Evolutionary conservation across 2,888 invertebrate genomes (phyloP).

Genomic region (Melanotus villosus): DNA sequence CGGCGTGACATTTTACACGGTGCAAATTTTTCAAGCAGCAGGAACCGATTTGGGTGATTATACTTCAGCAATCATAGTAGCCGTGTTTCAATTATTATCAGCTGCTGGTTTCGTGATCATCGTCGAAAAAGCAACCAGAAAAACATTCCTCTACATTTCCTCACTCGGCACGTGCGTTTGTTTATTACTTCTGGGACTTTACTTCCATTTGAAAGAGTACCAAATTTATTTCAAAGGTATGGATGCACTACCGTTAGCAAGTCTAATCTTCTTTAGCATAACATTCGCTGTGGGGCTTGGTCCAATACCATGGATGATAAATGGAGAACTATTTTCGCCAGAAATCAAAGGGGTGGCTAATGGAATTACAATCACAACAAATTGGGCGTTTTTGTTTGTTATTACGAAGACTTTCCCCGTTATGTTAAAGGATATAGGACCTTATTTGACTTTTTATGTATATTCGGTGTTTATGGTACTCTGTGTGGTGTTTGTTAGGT

Average conservation of each 20-base stretch:
- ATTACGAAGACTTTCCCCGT: slow-evolving; percentile 48
- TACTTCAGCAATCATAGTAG: slow-evolving; percentile 81
- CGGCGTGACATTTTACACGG: slow-evolving; percentile 84
- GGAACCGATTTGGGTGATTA: slow-evolving; percentile 75
- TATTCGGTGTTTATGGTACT: slow-evolving; percentile 40
- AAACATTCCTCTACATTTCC: slow-evolving; percentile 65
- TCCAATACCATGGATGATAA: slow-evolving; percentile 47
- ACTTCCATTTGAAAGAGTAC: slow-evolving; percentile 21
- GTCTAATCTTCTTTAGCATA: slow-evolving; percentile 42
- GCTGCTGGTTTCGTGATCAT: slow-evolving; percentile 77
- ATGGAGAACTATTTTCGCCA: slow-evolving; percentile 46
- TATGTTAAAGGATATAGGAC: slow-evolving; percentile 36
- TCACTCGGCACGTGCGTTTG: slow-evolving; percentile 33
- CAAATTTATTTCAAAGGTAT: slow-evolving; percentile 36
- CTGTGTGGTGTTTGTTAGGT: slow-evolving; percentile 39
- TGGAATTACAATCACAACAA: slow-evolving; percentile 45
- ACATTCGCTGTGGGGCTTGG: slow-evolving; percentile 46
- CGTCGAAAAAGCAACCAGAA: slow-evolving; percentile 83
- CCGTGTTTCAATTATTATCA: slow-evolving; percentile 81
- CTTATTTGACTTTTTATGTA: slow-evolving; percentile 47
- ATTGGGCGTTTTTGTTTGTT: slow-evolving; percentile 45
- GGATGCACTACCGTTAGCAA: slow-evolving; percentile 36
- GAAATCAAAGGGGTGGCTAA: slow-evolving; percentile 49
- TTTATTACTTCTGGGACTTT: slow-evolving; percentile 17
- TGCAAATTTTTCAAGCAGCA: slow-evolving; percentile 78